phyloP scores from a whole-genome alignment of 2,113 vertebrate species.

The Tragelaphus buxtoni region DNA sequence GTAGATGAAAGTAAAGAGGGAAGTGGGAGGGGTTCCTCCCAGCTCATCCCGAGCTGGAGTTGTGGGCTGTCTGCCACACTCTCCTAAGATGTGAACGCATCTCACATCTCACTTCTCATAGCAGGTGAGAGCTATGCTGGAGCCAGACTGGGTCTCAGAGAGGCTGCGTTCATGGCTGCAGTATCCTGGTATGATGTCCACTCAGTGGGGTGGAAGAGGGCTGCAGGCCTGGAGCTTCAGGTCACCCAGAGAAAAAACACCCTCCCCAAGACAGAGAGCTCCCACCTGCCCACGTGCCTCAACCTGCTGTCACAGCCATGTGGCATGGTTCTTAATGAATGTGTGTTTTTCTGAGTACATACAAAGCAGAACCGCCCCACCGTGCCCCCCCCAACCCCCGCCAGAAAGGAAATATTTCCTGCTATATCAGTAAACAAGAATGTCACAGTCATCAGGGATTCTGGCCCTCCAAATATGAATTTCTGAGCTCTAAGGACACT shows the following conservation, averaged over 20 bases:
- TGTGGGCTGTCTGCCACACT: accelerated
- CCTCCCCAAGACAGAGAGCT: accelerated
- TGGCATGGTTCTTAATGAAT: accelerated
- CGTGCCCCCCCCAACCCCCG: accelerated
- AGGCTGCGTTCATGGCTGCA: accelerated
- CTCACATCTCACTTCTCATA: neutral
- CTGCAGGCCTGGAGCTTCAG: neutral
- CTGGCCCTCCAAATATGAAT: neutral
- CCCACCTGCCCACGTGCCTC: no score
- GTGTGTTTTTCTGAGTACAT: accelerated
- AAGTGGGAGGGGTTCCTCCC: accelerated
- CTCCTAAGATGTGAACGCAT: no score
- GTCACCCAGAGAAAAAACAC: neutral
- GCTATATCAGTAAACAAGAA: neutral
- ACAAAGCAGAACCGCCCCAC: accelerated
- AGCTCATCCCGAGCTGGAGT: accelerated
- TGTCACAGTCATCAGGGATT: neutral
- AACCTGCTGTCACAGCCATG: accelerated
- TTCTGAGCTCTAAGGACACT: neutral
- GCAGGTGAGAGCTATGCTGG: accelerated
- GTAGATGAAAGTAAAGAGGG: accelerated
- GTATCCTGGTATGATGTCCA: neutral
- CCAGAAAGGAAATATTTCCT: neutral
- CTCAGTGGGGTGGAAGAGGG: neutral
- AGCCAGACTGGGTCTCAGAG: accelerated